Evolutionary conservation across 2,888 invertebrate genomes (phyloP), one percentile per base, ranked within the genome.

Genomic region (Thelaira solivaga): DNA sequence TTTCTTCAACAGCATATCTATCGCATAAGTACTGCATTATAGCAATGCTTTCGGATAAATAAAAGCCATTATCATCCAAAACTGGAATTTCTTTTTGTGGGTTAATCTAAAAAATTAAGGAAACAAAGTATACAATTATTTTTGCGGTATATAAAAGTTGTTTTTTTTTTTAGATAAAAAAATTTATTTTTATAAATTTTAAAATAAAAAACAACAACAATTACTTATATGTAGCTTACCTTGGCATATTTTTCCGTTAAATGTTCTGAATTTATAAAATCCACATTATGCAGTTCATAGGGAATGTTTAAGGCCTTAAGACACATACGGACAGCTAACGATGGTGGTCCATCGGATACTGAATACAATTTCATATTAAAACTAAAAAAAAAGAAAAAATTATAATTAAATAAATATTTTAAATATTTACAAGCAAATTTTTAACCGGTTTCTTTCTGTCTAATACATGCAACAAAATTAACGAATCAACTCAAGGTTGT

Each of bases 31-130:
- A 96, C 88, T 88, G 90, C 89, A 89, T 87, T 76, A 92, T 92
- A 2, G 92, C 92, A 81, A 91, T 90, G 81, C 95, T 95, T 89
- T 96, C 96, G 81, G 95, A 92, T 61, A 96, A 88, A 81, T 90
- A 91, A 85, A 96, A 94, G 20, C 95, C 95, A 83, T 93, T 91
- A 84, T 96, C 96, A 80, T 95, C 93, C 68, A 96, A 86, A 1
- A 94, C 93, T 1, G 95, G 93, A 83, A 94, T 94, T 87, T 94
- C 94, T 85, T 93, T 94, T 88, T 94, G 94, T 0, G 94, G 94
- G 88, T 94, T 94, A 90, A 93, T 90, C 94, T 94, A 88, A 57
- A 34, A 74, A n/a, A n/a, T n/a, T n/a, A n/a, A n/a, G n/a, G n/a
- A n/a, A n/a, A n/a, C n/a, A n/a, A n/a, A n/a, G n/a, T n/a, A n/a